These are phyloP conservation scores for Thamnophis elegans DNA, from an alignment of 2,797 vertebrate genomes.

Conservation along the genomic window DNA sequence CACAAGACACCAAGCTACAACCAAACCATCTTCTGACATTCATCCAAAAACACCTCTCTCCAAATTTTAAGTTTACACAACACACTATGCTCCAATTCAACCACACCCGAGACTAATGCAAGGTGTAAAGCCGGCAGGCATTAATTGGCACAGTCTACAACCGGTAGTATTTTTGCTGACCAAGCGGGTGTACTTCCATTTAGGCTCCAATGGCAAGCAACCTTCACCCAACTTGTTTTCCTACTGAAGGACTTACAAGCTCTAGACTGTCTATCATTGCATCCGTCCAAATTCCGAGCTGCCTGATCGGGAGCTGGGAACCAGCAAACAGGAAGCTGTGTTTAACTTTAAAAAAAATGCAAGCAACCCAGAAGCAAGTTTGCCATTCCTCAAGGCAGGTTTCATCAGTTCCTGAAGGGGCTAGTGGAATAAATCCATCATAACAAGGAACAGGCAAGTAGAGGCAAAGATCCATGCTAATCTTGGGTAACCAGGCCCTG, in stretches of 20 bases:
- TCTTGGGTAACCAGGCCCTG: neutral
- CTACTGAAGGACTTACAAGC: neutral
- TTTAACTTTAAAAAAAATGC: neutral
- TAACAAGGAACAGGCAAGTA: neutral
- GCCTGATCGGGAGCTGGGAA: neutral
- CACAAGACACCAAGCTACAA: no score
- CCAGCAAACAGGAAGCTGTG: neutral
- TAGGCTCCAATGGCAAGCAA: neutral
- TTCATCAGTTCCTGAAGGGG: neutral
- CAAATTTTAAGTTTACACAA: neutral
- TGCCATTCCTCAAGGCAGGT: neutral
- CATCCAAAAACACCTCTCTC: neutral
- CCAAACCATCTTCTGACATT: neutral
- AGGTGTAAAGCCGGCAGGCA: neutral
- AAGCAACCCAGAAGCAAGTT: neutral
- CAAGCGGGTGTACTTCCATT: neutral
- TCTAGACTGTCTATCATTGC: neutral
- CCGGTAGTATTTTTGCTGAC: neutral
- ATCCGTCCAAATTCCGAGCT: neutral
- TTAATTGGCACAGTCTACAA: neutral
- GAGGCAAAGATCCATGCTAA: neutral
- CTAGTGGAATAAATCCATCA: neutral
- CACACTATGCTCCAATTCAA: neutral
- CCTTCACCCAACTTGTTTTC: neutral
- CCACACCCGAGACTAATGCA: neutral